Conservation (phyloP, 2,888 invertebrate genomes). For the Cryptocephalus primarius region DNA sequence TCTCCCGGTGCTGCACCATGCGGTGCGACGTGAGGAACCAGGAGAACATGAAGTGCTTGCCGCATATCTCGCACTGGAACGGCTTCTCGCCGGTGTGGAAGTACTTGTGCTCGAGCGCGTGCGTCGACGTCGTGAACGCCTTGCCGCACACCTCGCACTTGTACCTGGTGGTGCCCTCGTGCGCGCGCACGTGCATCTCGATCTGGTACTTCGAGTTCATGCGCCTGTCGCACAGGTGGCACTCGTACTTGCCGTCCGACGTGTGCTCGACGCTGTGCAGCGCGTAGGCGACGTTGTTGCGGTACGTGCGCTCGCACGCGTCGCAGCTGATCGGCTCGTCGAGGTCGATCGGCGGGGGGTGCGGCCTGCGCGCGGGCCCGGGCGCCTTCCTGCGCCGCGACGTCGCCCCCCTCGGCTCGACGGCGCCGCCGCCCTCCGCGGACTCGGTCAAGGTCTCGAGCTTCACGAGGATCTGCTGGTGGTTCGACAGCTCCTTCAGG, state of each 20-base stretch:
- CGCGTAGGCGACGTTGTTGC: conserved; percentile 28
- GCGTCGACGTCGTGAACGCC: conserved; percentile 39
- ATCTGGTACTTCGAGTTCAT: conserved; percentile 28
- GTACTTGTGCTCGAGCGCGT: conserved; percentile 39
- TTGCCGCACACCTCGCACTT: conserved; percentile 39
- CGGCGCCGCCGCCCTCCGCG: neutral
- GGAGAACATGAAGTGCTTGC: conserved; percentile 42
- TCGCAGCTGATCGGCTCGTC: conserved; percentile 32
- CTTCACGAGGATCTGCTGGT: no score
- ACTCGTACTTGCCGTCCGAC: conserved; percentile 25
- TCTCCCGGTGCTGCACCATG: conserved; percentile 41
- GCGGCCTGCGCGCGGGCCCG: conserved; percentile 3
- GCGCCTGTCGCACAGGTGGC: conserved; percentile 28
- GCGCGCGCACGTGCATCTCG: conserved; percentile 36
- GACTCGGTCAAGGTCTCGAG: no score
- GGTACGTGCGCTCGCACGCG: conserved; percentile 27
- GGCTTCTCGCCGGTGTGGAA: conserved; percentile 45
- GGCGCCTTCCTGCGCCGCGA: no score
- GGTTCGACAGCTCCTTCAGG: no score
- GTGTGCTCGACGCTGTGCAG: conserved; percentile 28
- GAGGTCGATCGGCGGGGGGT: conserved; percentile 17
- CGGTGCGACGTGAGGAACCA: conserved; percentile 45
- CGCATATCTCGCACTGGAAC: conserved; percentile 41
- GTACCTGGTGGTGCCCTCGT: conserved; percentile 37
- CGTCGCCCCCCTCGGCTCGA: conserved; percentile 7